These are phyloP conservation scores for Mythimna pallens DNA, from an alignment of 2,888 invertebrate species.

Conservation along the genomic window DNA sequence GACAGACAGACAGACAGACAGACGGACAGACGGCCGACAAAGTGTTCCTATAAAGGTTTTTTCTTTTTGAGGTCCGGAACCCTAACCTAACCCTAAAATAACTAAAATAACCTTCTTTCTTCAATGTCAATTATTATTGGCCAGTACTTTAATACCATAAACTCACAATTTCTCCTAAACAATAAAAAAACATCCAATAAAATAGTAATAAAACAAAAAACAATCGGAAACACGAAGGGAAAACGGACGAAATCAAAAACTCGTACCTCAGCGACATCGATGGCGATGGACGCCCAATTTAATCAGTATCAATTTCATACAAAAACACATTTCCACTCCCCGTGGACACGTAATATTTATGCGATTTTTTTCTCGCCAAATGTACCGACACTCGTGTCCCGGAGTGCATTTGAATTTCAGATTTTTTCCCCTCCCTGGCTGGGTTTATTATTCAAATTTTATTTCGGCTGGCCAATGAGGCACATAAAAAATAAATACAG, in stretches of 20 bases:
- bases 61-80: too few species aligned
- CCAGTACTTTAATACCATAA: not conserved
- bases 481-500: slow-evolving; percentile 5
- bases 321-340: slow-evolving; percentile 53
- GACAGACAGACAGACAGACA: too few species aligned
- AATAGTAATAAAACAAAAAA: slow-evolving; percentile 33
- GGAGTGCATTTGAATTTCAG: slow-evolving; percentile 66
- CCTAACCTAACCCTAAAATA: too few species aligned
- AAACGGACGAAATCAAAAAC: slow-evolving; percentile 38
- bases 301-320: slow-evolving; percentile 64
- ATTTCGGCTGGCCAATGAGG: slow-evolving; percentile 62
- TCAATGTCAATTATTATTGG: not conserved
- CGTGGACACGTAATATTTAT: slow-evolving; percentile 52
- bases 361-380: slow-evolving; percentile 45
- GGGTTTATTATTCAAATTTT: slow-evolving; percentile 67
- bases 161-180: slow-evolving; percentile 1
- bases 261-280: slow-evolving; percentile 23
- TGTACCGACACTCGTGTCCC: slow-evolving; percentile 52
- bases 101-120: too few species aligned
- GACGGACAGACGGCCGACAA: too few species aligned
- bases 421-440: slow-evolving; percentile 57
- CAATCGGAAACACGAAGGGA: slow-evolving; percentile 19
- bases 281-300: slow-evolving; percentile 35
- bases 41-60: too few species aligned
- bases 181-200: slow-evolving; percentile 14